Evolutionary conservation across 2,113 vertebrate species (phyloP).

Genomic region (Chaetorhynchus papuensis): DNA sequence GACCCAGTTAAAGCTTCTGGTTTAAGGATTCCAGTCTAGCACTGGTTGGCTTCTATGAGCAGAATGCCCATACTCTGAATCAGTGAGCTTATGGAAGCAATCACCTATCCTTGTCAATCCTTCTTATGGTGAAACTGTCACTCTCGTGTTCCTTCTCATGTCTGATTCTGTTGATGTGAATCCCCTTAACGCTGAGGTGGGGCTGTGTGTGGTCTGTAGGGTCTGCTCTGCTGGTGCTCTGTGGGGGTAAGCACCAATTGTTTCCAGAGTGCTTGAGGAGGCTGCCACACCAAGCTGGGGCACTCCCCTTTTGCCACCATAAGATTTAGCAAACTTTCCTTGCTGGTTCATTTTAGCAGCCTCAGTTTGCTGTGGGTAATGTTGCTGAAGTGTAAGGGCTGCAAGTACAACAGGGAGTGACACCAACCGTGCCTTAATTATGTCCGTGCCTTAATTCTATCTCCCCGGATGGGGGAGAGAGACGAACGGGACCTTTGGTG

Average conservation of each 20-base stretch:
- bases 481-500: no score
- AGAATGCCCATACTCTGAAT: background rate
- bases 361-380: background rate
- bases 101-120: background rate
- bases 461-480: no score
- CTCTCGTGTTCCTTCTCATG: background rate
- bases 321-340: background rate
- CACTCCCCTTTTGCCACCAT: background rate
- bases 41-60: background rate
- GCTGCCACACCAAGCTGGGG: no score
- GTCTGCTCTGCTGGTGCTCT: background rate
- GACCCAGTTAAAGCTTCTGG: background rate
- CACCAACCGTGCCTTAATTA: no score
- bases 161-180: background rate
- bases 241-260: background rate
- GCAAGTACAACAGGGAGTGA: background rate
- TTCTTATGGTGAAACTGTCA: background rate
- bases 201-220: rapidly evolving
- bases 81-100: background rate
- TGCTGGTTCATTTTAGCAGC: background rate
- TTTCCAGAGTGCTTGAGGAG: background rate
- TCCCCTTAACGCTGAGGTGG: background rate
- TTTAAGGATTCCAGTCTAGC: background rate
- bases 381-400: background rate
- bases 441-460: no score